Conservation (phyloP, 2,888 invertebrate genomes). For the Tanytarsus gracilentus region DNA sequence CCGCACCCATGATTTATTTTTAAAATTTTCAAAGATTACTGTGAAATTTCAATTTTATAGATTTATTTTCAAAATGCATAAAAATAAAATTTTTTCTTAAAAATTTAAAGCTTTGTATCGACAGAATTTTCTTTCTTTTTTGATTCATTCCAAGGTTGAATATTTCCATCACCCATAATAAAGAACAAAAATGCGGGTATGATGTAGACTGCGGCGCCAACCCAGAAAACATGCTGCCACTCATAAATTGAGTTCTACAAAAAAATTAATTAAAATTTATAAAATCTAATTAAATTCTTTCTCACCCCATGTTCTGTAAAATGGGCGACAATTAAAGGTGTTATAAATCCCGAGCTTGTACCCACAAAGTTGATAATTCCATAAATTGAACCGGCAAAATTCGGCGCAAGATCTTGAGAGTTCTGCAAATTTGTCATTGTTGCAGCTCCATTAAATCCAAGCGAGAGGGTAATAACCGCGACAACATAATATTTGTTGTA, state of each 20-base stretch:
- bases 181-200: slow-evolving; percentile 60
- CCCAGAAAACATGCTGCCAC: slow-evolving; percentile 65
- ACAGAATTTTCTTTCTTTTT: slow-evolving; percentile 33
- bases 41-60: neutral
- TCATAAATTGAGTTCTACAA: slow-evolving; percentile 65
- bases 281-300: neutral
- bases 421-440: slow-evolving; percentile 54
- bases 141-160: slow-evolving; percentile 60
- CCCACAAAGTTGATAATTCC: slow-evolving; percentile 67
- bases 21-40: neutral
- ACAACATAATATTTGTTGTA: slow-evolving; percentile 55
- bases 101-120: slow-evolving; percentile 7
- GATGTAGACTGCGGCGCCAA: slow-evolving; percentile 61
- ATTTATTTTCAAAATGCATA: no score
- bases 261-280: slow-evolving; percentile 3
- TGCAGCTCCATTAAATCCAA: slow-evolving; percentile 57
- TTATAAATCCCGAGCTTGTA: slow-evolving; percentile 58
- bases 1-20: slow-evolving; percentile 50
- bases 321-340: slow-evolving; percentile 59
- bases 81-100: neutral
- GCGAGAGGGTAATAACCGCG: slow-evolving; percentile 54
- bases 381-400: slow-evolving; percentile 61
- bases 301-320: slow-evolving; percentile 49
- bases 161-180: slow-evolving; percentile 59
- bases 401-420: slow-evolving; percentile 63